phyloP scores from a whole-genome alignment of 1,140 invertebrate genomes.

The Drosophila pachea region DNA sequence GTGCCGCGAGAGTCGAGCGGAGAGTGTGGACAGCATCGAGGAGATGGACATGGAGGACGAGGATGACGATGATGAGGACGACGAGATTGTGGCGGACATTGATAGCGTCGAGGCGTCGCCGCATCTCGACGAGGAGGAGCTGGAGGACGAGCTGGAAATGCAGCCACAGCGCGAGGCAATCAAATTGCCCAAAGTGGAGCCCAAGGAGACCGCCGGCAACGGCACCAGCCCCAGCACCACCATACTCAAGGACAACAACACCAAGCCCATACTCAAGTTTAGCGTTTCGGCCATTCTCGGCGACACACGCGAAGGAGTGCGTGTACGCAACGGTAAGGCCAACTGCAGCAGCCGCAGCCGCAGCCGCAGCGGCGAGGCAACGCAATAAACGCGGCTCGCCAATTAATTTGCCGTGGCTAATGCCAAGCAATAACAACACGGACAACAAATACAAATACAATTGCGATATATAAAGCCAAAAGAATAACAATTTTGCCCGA shows the following conservation, averaged over 20 bases:
- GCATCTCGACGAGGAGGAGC: slow-evolving; percentile 58
- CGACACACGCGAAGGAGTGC: slow-evolving; percentile 79
- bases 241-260: slow-evolving; percentile 78
- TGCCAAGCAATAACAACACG: slow-evolving; percentile 49
- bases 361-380: slow-evolving; percentile 3
- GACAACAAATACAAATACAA: slow-evolving; percentile 56
- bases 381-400: slow-evolving; percentile 56
- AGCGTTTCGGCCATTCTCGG: slow-evolving; percentile 94
- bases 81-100: slow-evolving; percentile 68
- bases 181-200: slow-evolving; percentile 71
- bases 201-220: slow-evolving; percentile 45
- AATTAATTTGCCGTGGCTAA: slow-evolving; percentile 74
- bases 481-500: slow-evolving; percentile 60
- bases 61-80: slow-evolving; percentile 63
- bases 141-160: slow-evolving; percentile 61
- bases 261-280: slow-evolving; percentile 92
- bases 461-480: slow-evolving; percentile 71
- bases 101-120: slow-evolving; percentile 53
- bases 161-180: slow-evolving; percentile 49
- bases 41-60: slow-evolving; percentile 70
- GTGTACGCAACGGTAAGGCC: slow-evolving; percentile 78
- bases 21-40: slow-evolving; percentile 69
- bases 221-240: slow-evolving; percentile 49
- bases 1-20: slow-evolving; percentile 64
- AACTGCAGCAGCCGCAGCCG: slow-evolving; percentile 1